phyloP scores from a whole-genome alignment of 2,113 vertebrate genomes.

The Pteropus alecto region DNA sequence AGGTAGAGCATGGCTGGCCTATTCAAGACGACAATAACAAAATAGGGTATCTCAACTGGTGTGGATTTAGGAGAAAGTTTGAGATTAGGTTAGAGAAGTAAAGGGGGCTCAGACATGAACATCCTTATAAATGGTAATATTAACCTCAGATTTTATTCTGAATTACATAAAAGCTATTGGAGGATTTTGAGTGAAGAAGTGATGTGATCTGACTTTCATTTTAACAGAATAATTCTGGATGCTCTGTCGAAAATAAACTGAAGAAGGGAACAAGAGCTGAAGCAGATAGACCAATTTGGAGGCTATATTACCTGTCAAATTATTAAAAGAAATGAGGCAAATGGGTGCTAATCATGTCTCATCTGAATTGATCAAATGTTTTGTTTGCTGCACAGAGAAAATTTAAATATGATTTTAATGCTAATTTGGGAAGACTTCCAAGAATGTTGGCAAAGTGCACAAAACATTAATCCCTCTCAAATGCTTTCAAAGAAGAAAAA shows the following conservation, averaged over 20 bases:
- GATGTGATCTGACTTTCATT: neutral
- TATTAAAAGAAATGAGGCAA: slow-evolving; percentile 63
- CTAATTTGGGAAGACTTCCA: slow-evolving; percentile 46
- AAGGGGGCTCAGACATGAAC: neutral
- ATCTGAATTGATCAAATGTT: slow-evolving; percentile 54
- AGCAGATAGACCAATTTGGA: slow-evolving; percentile 49
- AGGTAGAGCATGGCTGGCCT: neutral
- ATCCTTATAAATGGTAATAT: neutral
- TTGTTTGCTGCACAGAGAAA: slow-evolving; percentile 45
- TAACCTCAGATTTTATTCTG: neutral
- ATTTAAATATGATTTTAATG: slow-evolving; percentile 54
- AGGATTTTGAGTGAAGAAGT: neutral
- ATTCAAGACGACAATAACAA: neutral
- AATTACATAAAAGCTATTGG: neutral
- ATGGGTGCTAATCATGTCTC: slow-evolving; percentile 60
- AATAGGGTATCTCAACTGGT: neutral
- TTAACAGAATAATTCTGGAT: slow-evolving; percentile 22
- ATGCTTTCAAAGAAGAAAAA: slow-evolving; percentile 15
- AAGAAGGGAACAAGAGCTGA: neutral
- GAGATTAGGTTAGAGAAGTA: neutral
- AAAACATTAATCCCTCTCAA: slow-evolving; percentile 45
- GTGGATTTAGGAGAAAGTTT: neutral
- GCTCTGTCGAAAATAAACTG: slow-evolving; percentile 42
- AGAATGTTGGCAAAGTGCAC: slow-evolving; percentile 20
- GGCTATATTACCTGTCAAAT: slow-evolving; percentile 52